These are phyloP conservation scores for Sceloporus undulatus DNA, from an alignment of 2,113 vertebrate species.

Conservation along the genomic window DNA sequence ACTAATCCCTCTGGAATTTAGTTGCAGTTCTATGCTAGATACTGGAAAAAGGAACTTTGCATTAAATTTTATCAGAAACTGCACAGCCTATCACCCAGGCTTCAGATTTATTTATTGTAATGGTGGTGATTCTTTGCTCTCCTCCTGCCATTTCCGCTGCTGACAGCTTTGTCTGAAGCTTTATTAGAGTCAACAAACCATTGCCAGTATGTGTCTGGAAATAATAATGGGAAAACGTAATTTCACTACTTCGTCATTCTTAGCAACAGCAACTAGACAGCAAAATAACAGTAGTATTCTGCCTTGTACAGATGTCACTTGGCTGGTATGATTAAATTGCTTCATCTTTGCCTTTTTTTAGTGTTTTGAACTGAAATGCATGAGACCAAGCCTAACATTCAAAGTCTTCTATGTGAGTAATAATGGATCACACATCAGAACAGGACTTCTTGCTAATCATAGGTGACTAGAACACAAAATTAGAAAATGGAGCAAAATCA, in stretches of 20 bases:
- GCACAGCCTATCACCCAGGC: conserved; percentile 60
- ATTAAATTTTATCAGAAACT: conserved; percentile 73
- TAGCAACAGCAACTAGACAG: conserved; percentile 79
- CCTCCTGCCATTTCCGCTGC: conserved; percentile 79
- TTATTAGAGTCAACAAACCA: conserved; percentile 87
- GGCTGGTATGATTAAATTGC: conserved; percentile 77
- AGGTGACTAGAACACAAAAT: too few species aligned
- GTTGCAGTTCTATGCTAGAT: conserved; percentile 64
- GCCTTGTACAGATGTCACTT: conserved; percentile 81
- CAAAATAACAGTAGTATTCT: conserved; percentile 79
- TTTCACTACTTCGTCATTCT: conserved; percentile 82
- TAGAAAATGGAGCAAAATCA: too few species aligned
- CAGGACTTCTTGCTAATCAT: too few species aligned
- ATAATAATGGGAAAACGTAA: conserved; percentile 87
- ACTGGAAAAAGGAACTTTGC: conserved; percentile 57
- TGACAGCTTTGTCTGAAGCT: conserved; percentile 86
- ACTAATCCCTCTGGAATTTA: conserved; percentile 69
- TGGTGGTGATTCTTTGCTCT: conserved; percentile 73
- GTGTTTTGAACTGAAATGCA: conserved; percentile 70
- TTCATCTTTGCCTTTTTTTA: conserved; percentile 62
- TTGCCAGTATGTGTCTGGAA: conserved; percentile 83
- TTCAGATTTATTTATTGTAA: conserved; percentile 72
- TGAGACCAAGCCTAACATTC: conserved; percentile 58
- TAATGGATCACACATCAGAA: too few species aligned
- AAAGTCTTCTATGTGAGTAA: background rate